phyloP scores from a whole-genome alignment of 1,140 invertebrate species.

The Drosophila neocordata region DNA sequence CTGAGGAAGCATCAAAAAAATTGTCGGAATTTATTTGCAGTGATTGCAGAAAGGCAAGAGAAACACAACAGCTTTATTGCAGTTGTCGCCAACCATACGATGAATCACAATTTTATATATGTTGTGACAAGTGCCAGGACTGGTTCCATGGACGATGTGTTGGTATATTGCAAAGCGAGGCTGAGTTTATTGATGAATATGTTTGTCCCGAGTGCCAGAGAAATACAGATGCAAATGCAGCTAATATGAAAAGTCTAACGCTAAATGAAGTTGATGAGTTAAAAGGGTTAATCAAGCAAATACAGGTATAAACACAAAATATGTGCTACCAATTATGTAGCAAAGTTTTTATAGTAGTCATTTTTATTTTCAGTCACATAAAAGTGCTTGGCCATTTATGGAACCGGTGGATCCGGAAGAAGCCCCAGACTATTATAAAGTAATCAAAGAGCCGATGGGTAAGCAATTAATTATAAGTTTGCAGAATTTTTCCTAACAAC shows the following conservation, averaged over 20 bases:
- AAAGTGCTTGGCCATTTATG: slow-evolving; percentile 98
- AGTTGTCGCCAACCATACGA: slow-evolving; percentile 98
- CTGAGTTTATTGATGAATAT: slow-evolving; percentile 97
- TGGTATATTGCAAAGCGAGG: slow-evolving; percentile 96
- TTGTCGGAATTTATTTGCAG: slow-evolving; percentile 95
- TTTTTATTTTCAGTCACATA: slow-evolving; percentile 86
- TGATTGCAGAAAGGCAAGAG: slow-evolving; percentile 92
- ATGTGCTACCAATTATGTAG: not conserved
- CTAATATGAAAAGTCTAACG: slow-evolving; percentile 94
- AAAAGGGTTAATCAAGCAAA: slow-evolving; percentile 93
- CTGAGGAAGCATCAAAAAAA: slow-evolving; percentile 95
- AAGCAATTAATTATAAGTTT: slow-evolving; percentile 75
- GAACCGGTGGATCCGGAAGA: slow-evolving; percentile 97
- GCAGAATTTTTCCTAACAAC: not conserved
- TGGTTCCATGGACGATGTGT: slow-evolving; percentile 99
- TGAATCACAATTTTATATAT: slow-evolving; percentile 99
- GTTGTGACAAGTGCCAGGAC: slow-evolving; percentile 98
- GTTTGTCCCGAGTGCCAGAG: slow-evolving; percentile 97
- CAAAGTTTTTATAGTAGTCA: not conserved
- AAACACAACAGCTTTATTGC: slow-evolving; percentile 97
- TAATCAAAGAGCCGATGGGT: slow-evolving; percentile 99
- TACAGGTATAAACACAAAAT: slow-evolving; percentile 86
- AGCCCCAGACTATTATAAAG: slow-evolving; percentile 98
- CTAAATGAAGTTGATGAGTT: slow-evolving; percentile 92
- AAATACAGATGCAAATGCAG: slow-evolving; percentile 93